These are phyloP conservation scores for Sitobion miscanthi DNA, from an alignment of 1,140 invertebrate genomes.

Conservation along the genomic window DNA sequence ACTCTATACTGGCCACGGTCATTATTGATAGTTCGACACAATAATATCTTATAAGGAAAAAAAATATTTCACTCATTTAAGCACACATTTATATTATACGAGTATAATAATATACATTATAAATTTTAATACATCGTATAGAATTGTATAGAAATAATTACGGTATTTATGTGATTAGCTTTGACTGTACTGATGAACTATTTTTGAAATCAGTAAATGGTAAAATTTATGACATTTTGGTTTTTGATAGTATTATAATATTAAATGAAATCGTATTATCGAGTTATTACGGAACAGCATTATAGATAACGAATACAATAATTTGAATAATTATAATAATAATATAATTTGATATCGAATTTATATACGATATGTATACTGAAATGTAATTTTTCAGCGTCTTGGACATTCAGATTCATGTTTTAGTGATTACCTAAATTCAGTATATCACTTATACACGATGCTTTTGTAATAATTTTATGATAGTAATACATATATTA, in stretches of 20 bases:
- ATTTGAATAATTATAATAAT: conserved; percentile 12
- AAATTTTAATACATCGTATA: neutral
- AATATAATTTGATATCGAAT: neutral
- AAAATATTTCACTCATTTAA: neutral
- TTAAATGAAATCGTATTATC: conserved; percentile 2
- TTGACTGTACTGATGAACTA: conserved; percentile 7
- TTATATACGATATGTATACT: neutral
- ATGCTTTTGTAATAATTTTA: neutral
- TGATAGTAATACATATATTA: neutral
- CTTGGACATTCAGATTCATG: neutral
- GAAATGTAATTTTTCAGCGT: neutral
- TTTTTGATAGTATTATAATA: conserved; percentile 23
- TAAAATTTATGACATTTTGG: conserved; percentile 10
- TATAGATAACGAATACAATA: neutral
- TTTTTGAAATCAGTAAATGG: conserved; percentile 32
- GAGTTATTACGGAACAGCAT: neutral
- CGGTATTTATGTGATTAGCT: neutral
- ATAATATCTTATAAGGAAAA: neutral
- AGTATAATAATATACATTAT: neutral
- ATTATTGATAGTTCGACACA: neutral
- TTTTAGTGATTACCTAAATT: neutral
- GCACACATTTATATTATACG: neutral
- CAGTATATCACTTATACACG: neutral
- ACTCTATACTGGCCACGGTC: neutral
- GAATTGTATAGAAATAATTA: conserved; percentile 1